Evolutionary conservation across 2,113 vertebrate species (phyloP).

Genomic region (Ahaetulla prasina): DNA sequence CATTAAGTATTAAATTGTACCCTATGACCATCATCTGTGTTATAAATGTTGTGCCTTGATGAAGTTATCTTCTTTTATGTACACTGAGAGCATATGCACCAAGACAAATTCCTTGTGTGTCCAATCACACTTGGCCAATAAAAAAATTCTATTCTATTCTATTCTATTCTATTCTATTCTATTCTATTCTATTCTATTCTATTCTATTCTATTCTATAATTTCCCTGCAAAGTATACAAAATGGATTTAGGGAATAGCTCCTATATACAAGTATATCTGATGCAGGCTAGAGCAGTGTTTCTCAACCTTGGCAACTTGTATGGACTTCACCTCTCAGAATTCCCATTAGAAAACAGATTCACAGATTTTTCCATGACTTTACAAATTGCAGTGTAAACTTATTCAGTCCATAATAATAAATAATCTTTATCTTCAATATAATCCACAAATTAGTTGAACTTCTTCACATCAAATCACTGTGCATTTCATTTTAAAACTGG

Average conservation of each 20-base stretch:
- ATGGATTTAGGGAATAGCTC: background rate
- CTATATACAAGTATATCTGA: background rate
- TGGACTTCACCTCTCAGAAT: background rate
- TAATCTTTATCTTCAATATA: accelerated
- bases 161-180: too few relatives aligned
- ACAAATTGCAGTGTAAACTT: background rate
- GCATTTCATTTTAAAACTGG: accelerated
- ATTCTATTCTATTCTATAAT: too few relatives aligned
- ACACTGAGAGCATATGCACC: too few relatives aligned
- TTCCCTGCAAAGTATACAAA: background rate
- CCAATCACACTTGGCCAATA: too few relatives aligned
- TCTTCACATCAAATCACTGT: background rate
- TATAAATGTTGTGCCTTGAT: too few relatives aligned
- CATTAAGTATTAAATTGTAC: too few relatives aligned
- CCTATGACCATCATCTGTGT: too few relatives aligned
- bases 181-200: too few relatives aligned
- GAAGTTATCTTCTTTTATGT: too few relatives aligned
- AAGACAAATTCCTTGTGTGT: too few relatives aligned
- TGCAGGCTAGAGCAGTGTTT: background rate
- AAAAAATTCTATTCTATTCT: too few relatives aligned
- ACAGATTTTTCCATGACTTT: background rate
- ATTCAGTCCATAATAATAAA: background rate
- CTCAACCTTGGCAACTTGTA: background rate
- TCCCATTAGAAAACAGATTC: background rate
- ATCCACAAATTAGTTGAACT: background rate